phyloP scores from a whole-genome alignment of 2,113 vertebrate genomes.

The Nicator chloris region DNA sequence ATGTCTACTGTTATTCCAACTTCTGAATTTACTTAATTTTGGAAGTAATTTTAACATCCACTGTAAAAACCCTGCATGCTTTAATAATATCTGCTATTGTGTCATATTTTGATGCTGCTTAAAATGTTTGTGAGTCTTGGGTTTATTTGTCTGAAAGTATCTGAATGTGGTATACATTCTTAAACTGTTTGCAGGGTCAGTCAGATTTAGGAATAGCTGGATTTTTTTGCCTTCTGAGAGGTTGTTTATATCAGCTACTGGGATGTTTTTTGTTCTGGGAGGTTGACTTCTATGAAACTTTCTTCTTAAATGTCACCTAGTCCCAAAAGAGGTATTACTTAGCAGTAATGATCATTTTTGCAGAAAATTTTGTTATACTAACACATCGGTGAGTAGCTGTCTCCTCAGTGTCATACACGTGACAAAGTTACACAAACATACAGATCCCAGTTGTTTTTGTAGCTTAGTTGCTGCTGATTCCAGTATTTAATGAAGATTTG shows the following conservation, averaged over 20 bases:
- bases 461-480: neutral
- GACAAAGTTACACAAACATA: neutral
- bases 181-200: neutral
- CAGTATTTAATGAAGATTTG: neutral
- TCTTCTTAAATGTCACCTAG: neutral
- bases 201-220: neutral
- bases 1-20: neutral
- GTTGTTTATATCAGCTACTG: neutral
- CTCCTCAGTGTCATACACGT: neutral
- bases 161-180: neutral
- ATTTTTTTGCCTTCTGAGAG: neutral
- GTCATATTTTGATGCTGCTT: neutral
- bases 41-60: neutral
- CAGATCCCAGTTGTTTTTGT: neutral
- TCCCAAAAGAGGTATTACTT: neutral
- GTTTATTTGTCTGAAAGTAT: neutral
- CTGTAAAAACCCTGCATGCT: neutral
- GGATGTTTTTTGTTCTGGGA: neutral
- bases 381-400: neutral
- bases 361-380: neutral
- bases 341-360: neutral
- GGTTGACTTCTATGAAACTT: neutral
- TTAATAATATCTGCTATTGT: neutral
- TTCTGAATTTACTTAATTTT: neutral
- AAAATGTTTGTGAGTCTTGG: neutral